Conservation (phyloP, 2,113 vertebrate genomes). For the Bungarus multicinctus region DNA sequence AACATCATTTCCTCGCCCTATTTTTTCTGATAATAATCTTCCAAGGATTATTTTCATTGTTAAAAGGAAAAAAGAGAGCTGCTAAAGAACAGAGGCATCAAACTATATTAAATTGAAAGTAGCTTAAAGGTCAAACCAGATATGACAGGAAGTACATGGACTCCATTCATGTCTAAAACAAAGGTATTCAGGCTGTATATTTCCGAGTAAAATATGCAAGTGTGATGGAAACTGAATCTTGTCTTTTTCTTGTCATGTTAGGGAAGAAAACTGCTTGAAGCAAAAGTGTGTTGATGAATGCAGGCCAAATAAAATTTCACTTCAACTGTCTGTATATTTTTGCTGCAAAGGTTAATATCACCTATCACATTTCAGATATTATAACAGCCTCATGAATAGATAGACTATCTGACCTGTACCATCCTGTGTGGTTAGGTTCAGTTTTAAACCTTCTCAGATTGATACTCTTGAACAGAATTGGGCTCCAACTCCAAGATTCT, state of each 20-base stretch:
- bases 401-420: not conserved
- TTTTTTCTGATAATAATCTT: not conserved
- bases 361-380: not conserved
- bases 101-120: not conserved
- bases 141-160: not conserved
- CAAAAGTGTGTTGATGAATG: not conserved
- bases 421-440: not conserved
- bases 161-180: not conserved
- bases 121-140: not conserved
- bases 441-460: not conserved
- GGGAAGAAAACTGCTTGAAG: not conserved
- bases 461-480: not conserved
- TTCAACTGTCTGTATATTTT: not conserved
- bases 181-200: not conserved
- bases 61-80: not conserved
- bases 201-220: not conserved
- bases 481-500: not conserved
- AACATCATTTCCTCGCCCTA: too few species aligned
- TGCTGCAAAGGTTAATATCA: not conserved
- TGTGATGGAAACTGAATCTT: not conserved
- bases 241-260: not conserved
- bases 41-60: not conserved
- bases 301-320: not conserved
- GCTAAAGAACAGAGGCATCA: not conserved
- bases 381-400: not conserved